Evolutionary conservation across 2,113 vertebrate genomes (phyloP).

Genomic region (Salvator merianae): DNA sequence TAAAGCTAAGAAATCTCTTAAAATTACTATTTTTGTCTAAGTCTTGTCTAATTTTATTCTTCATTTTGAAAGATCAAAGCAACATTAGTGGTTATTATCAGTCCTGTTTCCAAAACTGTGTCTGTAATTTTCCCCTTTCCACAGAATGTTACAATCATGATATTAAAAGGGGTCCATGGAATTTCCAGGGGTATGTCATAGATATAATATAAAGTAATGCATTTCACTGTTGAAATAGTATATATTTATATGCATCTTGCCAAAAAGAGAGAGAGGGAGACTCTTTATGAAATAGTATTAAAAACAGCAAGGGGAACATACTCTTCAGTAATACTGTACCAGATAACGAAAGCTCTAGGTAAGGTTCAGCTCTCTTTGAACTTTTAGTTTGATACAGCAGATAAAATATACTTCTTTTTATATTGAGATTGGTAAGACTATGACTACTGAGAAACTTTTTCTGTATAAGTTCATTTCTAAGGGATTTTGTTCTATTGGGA

Average conservation of each 20-base stretch:
- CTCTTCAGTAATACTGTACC: conserved; percentile 13
- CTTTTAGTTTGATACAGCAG: conserved; percentile 44
- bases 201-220: background rate
- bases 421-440: background rate
- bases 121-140: conserved; percentile 6
- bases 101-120: background rate
- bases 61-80: background rate
- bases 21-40: background rate
- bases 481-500: conserved; percentile 48
- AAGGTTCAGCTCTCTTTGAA: conserved; percentile 43
- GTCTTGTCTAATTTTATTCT: background rate
- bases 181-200: conserved; percentile 1
- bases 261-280: too few relatives aligned
- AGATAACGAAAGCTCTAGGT: conserved; percentile 16
- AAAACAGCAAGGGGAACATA: conserved; percentile 23
- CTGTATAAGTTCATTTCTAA: background rate
- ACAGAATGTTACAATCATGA: background rate
- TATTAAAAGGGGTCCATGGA: conserved; percentile 27
- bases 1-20: too few relatives aligned
- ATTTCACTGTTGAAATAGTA: background rate
- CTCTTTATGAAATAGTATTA: background rate
- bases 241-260: background rate
- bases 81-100: background rate
- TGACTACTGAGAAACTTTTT: background rate
- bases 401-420: conserved; percentile 45